Percentiles rank a stretch among this genome's conserved stretches.
Evolutionary conservation across 2,888 invertebrate species (phyloP).

Genomic region (Diogma glabrata): DNA sequence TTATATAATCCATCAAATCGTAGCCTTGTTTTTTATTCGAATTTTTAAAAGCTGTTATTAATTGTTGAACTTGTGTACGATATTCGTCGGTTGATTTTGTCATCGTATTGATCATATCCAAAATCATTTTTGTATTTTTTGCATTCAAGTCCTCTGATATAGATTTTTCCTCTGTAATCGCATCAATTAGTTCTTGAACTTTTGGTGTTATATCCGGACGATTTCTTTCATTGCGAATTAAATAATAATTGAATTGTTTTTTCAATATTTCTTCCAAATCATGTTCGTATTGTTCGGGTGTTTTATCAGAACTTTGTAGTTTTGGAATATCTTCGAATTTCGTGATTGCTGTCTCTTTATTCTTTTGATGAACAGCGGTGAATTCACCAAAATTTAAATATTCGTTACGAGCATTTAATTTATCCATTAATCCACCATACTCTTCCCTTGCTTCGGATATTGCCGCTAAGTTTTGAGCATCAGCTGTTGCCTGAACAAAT

Average conservation of each 20-base stretch:
- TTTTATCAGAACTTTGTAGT: background rate
- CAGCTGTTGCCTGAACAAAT: background rate
- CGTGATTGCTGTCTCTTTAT: background rate
- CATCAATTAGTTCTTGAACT: background rate
- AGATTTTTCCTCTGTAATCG: background rate
- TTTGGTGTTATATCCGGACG: background rate
- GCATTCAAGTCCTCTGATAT: slow-evolving; percentile 5
- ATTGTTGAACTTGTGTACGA: slow-evolving; percentile 2
- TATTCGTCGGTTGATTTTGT: background rate
- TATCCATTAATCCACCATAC: background rate
- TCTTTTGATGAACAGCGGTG: background rate
- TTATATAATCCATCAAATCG: background rate
- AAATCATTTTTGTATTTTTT: slow-evolving; percentile 3
- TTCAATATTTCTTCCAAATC: slow-evolving; percentile 4
- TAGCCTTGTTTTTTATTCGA: background rate
- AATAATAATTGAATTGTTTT: slow-evolving; percentile 4
- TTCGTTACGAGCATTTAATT: background rate
- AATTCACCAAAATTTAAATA: slow-evolving; percentile 1
- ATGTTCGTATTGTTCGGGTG: background rate
- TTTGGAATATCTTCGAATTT: slow-evolving; percentile 2
- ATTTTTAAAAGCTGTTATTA: background rate
- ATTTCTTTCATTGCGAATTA: slow-evolving; percentile 1
- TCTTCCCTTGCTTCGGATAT: background rate
- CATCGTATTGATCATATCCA: slow-evolving; percentile 4
- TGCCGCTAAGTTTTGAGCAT: slow-evolving; percentile 7